Base-by-base conservation (phyloP, 2,113 vertebrate genomes). In the Helogale parvula region DNA sequence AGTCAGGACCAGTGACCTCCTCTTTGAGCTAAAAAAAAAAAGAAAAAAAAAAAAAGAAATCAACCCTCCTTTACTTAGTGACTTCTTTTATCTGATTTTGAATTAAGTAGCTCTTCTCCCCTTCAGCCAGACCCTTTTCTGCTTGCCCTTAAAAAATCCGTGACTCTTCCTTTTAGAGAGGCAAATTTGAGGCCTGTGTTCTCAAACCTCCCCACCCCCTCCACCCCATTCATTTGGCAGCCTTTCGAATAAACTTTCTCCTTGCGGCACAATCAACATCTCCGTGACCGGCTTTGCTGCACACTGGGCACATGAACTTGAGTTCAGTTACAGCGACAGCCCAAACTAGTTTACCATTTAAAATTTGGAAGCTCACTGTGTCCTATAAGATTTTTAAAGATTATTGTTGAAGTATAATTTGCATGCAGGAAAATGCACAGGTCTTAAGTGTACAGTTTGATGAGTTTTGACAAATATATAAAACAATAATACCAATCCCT, bases 381-480 rank as follows among this genome's bases (percentile, higher is more conserved):
- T 81, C 82, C 88, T 82, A 25, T 82, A 74, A 72, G 81, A 12
- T 45, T 90, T 76, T 7, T 0, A 0, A 79, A 91, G 79, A 86
- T 60, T 96, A 63, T 63, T 69, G n/a, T 57, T 65, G 45, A 85
- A 80, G 27, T 38, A 54, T 54, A 35, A 72, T 71, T 83, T 95
- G 12, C 8, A 12, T 1, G 23, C 41, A 88, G 33, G 83, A 79
- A 76, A 88, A 54, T 52, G 41, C 15, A 27, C 45, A 57, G 54
- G 7, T 11, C 45, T 72, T 29, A 41, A 31, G n/a, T 11, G 11
- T 79, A 15, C 41, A 33, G 50, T 90, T 57, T n/a, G 69, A 65
- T 45, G 60, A 47, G 21, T 84, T 95, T 97, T 84, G 71, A 84
- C 35, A 54, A 95, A 89, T 74, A 23, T 6, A 35, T 38, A 25